These are phyloP conservation scores for Steinernema khuongi DNA, from an alignment of 1,140 invertebrate genomes.

Conservation along the genomic window DNA sequence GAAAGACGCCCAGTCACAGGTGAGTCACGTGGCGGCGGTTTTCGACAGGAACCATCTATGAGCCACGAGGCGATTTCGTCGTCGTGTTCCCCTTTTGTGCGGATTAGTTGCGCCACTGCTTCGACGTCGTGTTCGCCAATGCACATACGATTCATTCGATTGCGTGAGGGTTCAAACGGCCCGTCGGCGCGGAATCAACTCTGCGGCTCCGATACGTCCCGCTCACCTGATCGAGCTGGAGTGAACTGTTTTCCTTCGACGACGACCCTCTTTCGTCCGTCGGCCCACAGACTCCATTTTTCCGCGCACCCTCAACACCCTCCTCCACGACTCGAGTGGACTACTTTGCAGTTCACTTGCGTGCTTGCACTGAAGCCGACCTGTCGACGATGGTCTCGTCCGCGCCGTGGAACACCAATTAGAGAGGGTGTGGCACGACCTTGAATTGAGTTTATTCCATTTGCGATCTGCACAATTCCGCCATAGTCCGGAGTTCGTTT, in stretches of 20 bases:
- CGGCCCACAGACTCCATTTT: background rate
- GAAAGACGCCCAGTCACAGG: too few relatives aligned
- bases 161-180: background rate
- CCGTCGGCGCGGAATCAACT: too few relatives aligned
- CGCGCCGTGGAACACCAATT: background rate
- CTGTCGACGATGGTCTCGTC: background rate
- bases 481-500: background rate
- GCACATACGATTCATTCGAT: background rate
- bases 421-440: slow-evolving; percentile 16
- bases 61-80: background rate
- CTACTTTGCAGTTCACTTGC: background rate
- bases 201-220: too few relatives aligned
- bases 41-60: background rate
- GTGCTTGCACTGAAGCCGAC: background rate
- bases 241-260: background rate
- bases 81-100: background rate
- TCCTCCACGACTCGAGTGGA: slow-evolving; percentile 6
- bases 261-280: background rate
- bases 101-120: slow-evolving; percentile 8
- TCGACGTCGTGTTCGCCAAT: background rate
- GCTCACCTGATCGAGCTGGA: background rate
- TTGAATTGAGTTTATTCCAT: slow-evolving; percentile 2
- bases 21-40: background rate
- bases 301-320: slow-evolving; percentile 7
- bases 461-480: background rate